Base-by-base conservation (phyloP, 1,140 invertebrate species). In the Panagrolaimus sp. region DNA sequence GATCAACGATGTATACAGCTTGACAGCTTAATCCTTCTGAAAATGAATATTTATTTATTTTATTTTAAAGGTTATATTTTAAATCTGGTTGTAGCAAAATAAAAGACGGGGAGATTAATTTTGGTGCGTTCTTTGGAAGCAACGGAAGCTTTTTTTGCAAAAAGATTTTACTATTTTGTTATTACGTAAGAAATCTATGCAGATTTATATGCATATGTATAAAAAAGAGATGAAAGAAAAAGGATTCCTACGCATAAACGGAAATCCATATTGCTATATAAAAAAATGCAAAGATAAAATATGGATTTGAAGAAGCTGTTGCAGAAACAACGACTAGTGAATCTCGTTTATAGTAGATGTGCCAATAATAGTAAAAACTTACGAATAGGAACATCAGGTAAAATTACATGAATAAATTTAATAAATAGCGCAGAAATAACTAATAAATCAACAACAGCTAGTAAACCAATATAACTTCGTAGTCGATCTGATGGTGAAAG, bases 371-470 rank as follows among this genome's bases (percentile, higher is more conserved):
- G 27, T 20, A 23, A 42, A 51, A 68, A 31, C 68, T 68, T 53
- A 79, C 79, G 72, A 16, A 74, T 62, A 63, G 63, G 72, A 13
- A 70, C 72, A 44, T 77, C 62, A 25, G 79, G 81, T 13, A 81
- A 51, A 65, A 81, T 46, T 23, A 77, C 63, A 68, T 76, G 75
- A 14, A 73, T 45, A 51, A 74, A n/a, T 63, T 72, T 68, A 31
- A 81, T 72, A 14, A 69, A 31, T n/a, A 81, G 61, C 14, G 75
- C 71, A 53, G 70, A 57, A 27, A 75, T 71, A 25, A 83, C 81
- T 20, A 80, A 67, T 23, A 83, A 62, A 70, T 81, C 79, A n/a
- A 81, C 63, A 13, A 81, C 65, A 7, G 81, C 80, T 20, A 81
- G 68, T 27, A 81, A 63, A 25, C 78, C 72, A 69, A 81, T 81